These are phyloP conservation scores for Smutsia gigantea DNA, from an alignment of 2,797 vertebrate species.

Conservation along the genomic window DNA sequence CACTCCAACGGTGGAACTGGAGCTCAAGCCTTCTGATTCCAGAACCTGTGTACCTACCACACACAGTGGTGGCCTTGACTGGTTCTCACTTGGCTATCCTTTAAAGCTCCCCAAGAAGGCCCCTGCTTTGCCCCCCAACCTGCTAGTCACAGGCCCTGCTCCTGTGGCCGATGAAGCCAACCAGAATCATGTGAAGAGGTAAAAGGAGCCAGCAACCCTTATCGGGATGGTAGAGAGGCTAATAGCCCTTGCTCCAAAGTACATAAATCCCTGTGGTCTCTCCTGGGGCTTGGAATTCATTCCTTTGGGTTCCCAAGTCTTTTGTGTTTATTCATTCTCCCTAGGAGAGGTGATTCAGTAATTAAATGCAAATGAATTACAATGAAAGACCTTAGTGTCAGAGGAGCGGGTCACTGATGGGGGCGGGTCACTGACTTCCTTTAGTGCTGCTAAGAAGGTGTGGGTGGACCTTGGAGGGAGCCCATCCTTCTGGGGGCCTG, in stretches of 20 bases:
- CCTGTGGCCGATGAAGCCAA: background rate
- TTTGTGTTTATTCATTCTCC: conserved; percentile 7
- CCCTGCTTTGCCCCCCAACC: background rate
- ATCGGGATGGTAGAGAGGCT: too few species aligned
- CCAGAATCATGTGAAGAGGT: background rate
- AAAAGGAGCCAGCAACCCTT: background rate
- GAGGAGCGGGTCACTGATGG: background rate
- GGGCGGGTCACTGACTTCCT: background rate
- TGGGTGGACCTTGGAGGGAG: background rate
- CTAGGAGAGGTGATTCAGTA: background rate
- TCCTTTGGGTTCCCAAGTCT: background rate
- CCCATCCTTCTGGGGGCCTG: background rate
- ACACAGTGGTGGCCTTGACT: background rate
- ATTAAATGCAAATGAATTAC: conserved; percentile 9
- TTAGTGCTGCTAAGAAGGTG: background rate
- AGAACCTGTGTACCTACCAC: background rate
- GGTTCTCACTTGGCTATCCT: background rate
- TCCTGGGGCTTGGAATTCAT: background rate
- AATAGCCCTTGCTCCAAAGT: background rate
- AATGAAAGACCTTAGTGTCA: background rate
- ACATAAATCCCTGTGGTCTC: background rate
- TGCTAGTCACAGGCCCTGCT: background rate
- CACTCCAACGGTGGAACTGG: background rate
- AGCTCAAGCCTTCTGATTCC: background rate
- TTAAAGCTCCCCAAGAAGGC: background rate